A percentile compares a stretch with the other conserved stretches of the same genome.
Evolutionary conservation across 2,888 invertebrate species (phyloP).

Genomic region (Rotaria socialis): DNA sequence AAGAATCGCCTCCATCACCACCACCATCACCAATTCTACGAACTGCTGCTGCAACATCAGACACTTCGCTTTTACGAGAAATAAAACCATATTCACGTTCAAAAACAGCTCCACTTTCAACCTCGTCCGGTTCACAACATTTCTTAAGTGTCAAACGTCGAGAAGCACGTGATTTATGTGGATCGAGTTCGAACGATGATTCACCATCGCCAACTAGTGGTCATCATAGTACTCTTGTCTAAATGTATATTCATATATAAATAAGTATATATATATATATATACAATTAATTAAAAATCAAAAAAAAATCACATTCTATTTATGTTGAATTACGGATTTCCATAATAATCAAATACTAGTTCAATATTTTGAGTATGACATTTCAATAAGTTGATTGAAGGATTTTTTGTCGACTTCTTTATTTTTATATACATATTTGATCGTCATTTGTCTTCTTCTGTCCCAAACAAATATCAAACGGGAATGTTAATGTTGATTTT

Average conservation of each 20-base stretch:
- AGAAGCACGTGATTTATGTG: conserved; percentile 31
- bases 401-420: no score
- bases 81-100: conserved; percentile 33
- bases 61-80: background rate
- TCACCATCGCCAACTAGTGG: conserved; percentile 6
- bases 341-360: no score
- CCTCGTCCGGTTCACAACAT: background rate
- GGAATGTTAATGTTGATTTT: conserved; percentile 2
- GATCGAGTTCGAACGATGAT: conserved; percentile 19
- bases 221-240: conserved; percentile 21
- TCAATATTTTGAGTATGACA: no score
- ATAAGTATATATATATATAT: background rate
- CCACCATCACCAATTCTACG: background rate
- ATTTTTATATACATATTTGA: background rate
- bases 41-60: no score
- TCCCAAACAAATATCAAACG: background rate
- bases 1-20: conserved; percentile 2
- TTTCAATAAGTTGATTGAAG: no score
- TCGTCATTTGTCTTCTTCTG: background rate
- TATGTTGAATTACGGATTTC: no score
- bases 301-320: background rate
- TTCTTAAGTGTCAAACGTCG: conserved; percentile 23
- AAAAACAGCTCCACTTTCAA: conserved; percentile 33
- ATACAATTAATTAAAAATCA: background rate
- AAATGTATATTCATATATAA: background rate